Conservation (phyloP, 2,888 invertebrate species). For the Formica aserva region DNA sequence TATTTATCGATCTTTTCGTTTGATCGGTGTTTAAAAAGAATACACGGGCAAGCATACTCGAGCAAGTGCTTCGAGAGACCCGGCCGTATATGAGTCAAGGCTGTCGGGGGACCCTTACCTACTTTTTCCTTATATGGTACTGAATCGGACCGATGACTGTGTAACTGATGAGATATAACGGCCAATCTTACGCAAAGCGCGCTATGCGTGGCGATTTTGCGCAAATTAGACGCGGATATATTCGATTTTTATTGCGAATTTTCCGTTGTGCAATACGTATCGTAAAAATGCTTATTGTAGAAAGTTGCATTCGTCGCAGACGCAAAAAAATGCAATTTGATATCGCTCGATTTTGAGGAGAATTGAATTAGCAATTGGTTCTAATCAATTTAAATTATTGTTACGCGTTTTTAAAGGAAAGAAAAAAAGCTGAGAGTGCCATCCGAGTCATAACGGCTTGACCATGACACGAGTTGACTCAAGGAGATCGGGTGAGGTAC, state of each 20-base stretch:
- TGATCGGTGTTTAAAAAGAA: slow-evolving; percentile 65
- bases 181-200: slow-evolving; percentile 75
- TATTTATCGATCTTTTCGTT: slow-evolving; percentile 57
- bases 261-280: neutral
- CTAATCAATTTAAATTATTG: slow-evolving; percentile 45
- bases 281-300: neutral
- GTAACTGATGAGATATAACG: slow-evolving; percentile 65
- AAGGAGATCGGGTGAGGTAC: slow-evolving; percentile 80
- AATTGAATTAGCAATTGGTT: neutral
- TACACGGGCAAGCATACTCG: slow-evolving; percentile 55
- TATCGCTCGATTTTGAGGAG: neutral
- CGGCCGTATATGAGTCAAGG: slow-evolving; percentile 81
- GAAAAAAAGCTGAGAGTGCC: slow-evolving; percentile 59
- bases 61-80: slow-evolving; percentile 62
- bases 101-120: slow-evolving; percentile 81
- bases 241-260: neutral
- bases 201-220: slow-evolving; percentile 44
- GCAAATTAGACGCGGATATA: neutral
- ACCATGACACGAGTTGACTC: slow-evolving; percentile 82
- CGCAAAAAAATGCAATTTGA: neutral
- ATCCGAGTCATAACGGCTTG: slow-evolving; percentile 75
- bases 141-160: slow-evolving; percentile 75
- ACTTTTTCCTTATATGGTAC: slow-evolving; percentile 83
- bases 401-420: slow-evolving; percentile 20
- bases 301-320: neutral